Evolutionary conservation across 1,140 invertebrate species (phyloP).

Genomic region (Onthophagus taurus): DNA sequence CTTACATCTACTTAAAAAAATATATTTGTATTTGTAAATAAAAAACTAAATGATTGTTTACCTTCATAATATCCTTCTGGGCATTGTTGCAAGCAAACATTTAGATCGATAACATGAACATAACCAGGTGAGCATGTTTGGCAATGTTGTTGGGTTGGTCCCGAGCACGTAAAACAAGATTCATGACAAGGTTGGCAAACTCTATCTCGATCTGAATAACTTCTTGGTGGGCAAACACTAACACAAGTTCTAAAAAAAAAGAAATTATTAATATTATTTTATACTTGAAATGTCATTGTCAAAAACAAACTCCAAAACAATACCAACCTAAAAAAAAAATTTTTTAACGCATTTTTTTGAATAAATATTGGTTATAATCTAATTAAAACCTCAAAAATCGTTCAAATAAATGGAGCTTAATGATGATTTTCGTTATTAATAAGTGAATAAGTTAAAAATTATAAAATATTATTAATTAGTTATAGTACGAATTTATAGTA

Average conservation of each 20-base stretch:
- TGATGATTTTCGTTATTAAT: too few relatives aligned
- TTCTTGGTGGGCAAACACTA: slow-evolving; percentile 67
- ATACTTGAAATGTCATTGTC: background rate
- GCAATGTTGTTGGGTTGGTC: slow-evolving; percentile 72
- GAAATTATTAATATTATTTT: background rate
- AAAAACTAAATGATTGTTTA: slow-evolving; percentile 36
- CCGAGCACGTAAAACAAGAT: slow-evolving; percentile 73
- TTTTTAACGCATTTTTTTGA: too few relatives aligned
- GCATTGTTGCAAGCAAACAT: slow-evolving; percentile 72
- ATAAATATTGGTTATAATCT: too few relatives aligned
- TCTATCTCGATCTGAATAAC: slow-evolving; percentile 65
- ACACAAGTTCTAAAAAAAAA: slow-evolving; percentile 57
- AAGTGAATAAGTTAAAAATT: too few relatives aligned
- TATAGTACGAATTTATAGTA: too few relatives aligned
- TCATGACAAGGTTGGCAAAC: slow-evolving; percentile 75
- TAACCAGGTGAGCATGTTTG: slow-evolving; percentile 71
- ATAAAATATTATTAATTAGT: too few relatives aligned
- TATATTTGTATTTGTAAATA: too few relatives aligned
- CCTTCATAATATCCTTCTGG: slow-evolving; percentile 79
- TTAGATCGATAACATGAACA: slow-evolving; percentile 65
- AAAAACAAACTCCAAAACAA: too few relatives aligned
- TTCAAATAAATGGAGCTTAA: too few relatives aligned
- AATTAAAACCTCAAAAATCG: too few relatives aligned
- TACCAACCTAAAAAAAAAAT: too few relatives aligned
- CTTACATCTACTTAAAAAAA: slow-evolving; percentile 46